Evolutionary conservation across 2,113 vertebrate species (phyloP).

Genomic region (Coregonus clupeaformis): DNA sequence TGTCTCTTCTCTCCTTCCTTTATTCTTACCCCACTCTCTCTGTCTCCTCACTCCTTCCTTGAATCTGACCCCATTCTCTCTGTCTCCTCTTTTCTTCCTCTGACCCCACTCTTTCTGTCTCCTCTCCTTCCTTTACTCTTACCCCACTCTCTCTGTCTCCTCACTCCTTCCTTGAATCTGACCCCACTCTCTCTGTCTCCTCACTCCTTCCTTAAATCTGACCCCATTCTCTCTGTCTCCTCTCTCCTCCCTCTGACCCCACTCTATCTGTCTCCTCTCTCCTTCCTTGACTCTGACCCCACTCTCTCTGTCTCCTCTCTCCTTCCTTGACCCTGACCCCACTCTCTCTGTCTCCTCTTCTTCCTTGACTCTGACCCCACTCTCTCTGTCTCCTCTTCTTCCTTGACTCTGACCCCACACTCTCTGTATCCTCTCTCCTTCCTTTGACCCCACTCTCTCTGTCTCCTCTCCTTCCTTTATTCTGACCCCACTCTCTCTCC

Average conservation of each 20-base stretch:
- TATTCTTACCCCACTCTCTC: not conserved
- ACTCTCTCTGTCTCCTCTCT: not conserved
- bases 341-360: not conserved
- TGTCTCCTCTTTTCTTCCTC: not conserved
- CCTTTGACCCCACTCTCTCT: not conserved
- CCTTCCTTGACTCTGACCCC: not conserved
- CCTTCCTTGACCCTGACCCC: not conserved
- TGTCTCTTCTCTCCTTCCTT: not conserved
- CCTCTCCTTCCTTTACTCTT: not conserved
- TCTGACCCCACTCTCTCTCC: not conserved
- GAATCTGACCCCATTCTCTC: not conserved
- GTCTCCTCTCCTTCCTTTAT: not conserved
- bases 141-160: not conserved
- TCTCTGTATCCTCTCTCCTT: not conserved
- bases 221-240: too few species aligned
- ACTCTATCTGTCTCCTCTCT: not conserved
- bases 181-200: not conserved
- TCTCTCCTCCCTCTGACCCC: not conserved
- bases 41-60: slow-evolving; percentile 20
- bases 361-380: not conserved
- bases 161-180: not conserved
- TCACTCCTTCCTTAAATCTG: not conserved
- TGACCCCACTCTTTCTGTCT: not conserved
- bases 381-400: not conserved
- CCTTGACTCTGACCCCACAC: not conserved